Percentiles rank a stretch among this genome's conserved stretches.
These are phyloP conservation scores for Nephila pilipes DNA, from an alignment of 1,140 invertebrate genomes.

Conservation along the genomic window DNA sequence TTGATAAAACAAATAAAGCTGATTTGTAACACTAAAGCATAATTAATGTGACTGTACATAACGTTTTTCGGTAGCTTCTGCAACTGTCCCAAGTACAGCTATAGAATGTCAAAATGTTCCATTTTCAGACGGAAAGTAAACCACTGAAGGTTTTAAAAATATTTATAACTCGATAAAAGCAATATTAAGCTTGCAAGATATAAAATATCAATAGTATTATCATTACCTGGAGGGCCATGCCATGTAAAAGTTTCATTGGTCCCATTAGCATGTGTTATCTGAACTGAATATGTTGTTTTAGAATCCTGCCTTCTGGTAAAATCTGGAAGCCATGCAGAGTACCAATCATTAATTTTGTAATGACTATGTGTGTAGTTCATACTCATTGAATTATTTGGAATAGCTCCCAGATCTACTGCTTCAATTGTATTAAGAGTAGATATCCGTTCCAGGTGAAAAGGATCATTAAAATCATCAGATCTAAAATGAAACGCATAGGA, in stretches of 20 bases:
- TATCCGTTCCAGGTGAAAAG: slow-evolving; percentile 93
- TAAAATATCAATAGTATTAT: background rate
- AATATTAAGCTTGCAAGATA: too few relatives aligned
- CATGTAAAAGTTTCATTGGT: slow-evolving; percentile 98
- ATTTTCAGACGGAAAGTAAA: too few relatives aligned
- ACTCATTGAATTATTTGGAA: slow-evolving; percentile 87
- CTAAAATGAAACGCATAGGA: slow-evolving; percentile 80
- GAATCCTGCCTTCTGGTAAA: slow-evolving; percentile 90
- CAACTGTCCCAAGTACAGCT: too few relatives aligned
- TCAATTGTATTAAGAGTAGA: slow-evolving; percentile 92
- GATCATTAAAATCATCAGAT: slow-evolving; percentile 96
- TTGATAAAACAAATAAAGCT: too few relatives aligned
- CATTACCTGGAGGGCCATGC: slow-evolving; percentile 90
- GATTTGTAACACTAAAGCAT: too few relatives aligned
- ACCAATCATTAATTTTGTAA: slow-evolving; percentile 97
- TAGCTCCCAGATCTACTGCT: slow-evolving; percentile 89
- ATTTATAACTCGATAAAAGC: too few relatives aligned
- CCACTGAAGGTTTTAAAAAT: too few relatives aligned
- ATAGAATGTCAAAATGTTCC: too few relatives aligned
- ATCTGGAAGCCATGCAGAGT: slow-evolving; percentile 91
- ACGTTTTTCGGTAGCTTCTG: too few relatives aligned
- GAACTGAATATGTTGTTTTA: slow-evolving; percentile 90
- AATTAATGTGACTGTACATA: too few relatives aligned
- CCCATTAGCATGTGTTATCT: slow-evolving; percentile 95
- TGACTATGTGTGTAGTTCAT: slow-evolving; percentile 94